phyloP scores from a whole-genome alignment of 2,888 invertebrate species.

The Notocelia uddmanniana region DNA sequence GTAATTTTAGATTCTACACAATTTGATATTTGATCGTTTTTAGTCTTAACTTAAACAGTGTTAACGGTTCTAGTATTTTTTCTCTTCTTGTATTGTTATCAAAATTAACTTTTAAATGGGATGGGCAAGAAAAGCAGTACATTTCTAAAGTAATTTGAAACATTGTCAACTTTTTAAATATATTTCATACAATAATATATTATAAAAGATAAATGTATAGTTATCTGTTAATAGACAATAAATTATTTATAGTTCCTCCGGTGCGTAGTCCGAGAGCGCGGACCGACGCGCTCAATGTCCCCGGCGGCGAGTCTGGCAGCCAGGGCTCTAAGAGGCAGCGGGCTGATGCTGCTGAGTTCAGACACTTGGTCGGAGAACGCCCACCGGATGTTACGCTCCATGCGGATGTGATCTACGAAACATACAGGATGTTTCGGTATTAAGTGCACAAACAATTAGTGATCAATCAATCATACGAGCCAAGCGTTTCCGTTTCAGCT shows the following conservation, averaged over 20 bases:
- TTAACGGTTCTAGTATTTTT: neutral
- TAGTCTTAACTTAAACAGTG: constrained; percentile 12
- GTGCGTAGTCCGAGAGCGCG: constrained; percentile 59
- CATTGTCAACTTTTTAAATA: neutral
- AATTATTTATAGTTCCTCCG: constrained; percentile 57
- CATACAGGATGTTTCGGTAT: neutral
- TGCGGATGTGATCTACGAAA: constrained; percentile 74
- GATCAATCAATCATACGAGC: no score
- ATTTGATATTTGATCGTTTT: constrained; percentile 3
- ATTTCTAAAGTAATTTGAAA: neutral
- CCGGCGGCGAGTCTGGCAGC: constrained; percentile 74
- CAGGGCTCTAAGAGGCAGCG: constrained; percentile 67
- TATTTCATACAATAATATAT: neutral
- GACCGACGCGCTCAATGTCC: constrained; percentile 76
- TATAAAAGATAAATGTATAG: neutral
- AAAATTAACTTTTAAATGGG: no score
- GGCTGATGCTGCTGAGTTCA: constrained; percentile 58
- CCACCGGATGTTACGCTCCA: constrained; percentile 81
- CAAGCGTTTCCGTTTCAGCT: no score
- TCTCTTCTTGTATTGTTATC: neutral
- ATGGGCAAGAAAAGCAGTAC: neutral
- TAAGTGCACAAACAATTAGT: no score
- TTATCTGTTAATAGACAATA: neutral
- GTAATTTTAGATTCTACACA: neutral
- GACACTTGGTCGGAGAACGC: constrained; percentile 68